phyloP scores from a whole-genome alignment of 2,888 invertebrate genomes.

The Zelleria hepariella region DNA sequence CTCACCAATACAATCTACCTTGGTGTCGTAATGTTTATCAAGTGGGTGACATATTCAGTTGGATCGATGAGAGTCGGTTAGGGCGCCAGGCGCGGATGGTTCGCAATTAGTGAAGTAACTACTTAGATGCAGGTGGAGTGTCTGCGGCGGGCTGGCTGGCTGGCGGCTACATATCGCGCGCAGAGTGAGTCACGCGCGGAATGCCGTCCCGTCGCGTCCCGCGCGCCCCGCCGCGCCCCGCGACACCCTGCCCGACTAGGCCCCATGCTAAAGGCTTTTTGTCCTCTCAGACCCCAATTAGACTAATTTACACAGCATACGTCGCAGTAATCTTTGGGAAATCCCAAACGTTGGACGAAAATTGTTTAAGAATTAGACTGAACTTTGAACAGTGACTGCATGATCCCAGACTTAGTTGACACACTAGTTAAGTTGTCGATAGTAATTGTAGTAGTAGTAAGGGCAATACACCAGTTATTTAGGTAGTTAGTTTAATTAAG shows the following conservation, averaged over 20 bases:
- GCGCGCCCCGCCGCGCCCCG: slow-evolving; percentile 11
- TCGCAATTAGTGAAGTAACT: not conserved
- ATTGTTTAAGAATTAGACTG: not conserved
- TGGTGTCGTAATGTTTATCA: not conserved
- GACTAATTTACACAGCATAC: not conserved
- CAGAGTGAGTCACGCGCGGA: slow-evolving; percentile 39
- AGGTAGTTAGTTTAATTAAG: too few relatives aligned
- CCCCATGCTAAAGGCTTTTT: not conserved
- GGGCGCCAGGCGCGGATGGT: not conserved
- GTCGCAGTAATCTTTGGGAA: not conserved
- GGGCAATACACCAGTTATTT: too few relatives aligned
- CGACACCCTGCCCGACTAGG: not conserved
- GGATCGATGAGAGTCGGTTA: not conserved
- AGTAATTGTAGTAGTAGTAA: too few relatives aligned
- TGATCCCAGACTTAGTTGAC: too few relatives aligned
- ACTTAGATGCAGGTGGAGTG: not conserved
- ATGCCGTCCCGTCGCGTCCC: slow-evolving; percentile 34
- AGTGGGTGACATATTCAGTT: not conserved
- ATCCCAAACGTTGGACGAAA: not conserved
- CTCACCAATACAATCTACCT: not conserved
- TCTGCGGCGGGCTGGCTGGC: not conserved
- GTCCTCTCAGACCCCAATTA: not conserved
- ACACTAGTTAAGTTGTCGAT: too few relatives aligned
- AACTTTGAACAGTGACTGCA: too few relatives aligned
- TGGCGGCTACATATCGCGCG: slow-evolving; percentile 15